Base-by-base conservation (phyloP, 2,888 invertebrate species). In the Synanthedon myopaeformis region DNA sequence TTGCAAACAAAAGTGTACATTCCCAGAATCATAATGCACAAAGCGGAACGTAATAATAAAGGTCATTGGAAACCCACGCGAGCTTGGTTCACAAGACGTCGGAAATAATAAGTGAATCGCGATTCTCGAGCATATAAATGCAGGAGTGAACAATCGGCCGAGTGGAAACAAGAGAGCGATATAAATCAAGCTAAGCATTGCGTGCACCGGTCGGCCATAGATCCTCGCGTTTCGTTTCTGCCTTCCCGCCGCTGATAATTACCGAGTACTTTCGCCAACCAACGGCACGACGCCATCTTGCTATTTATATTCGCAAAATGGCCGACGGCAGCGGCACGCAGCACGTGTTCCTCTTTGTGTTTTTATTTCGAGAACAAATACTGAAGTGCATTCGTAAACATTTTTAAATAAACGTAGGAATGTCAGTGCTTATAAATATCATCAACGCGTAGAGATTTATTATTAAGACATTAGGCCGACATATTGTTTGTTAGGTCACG, bases 271-370 rank as follows among this genome's bases (percentile, higher is more conserved):
- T 87, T 87, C 85, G 82, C 86, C 85, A 78, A 74, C 79, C 73
- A 71, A 72, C 77, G 70, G 75, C 69, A 65, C 71, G 73, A 71
- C 82, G 84, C 86, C 87, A 86, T 87, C 78, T 86, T 85, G 82
- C 82, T 80, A 82, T 84, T 84, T 82, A 83, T 80, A 81, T 75
- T 58, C 76, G 79, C 85, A 84, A 86, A 83, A 86, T 85, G 85
- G 86, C 84, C 75, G 65, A 45, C 45, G 45, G 45, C 45, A 45
- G 14, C 45, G 13, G 45, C 45, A 45, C 45, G 45, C 74, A 77
- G 71, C 78, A 80, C 79, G 78, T 81, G 82, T 76, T 80, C 71
- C 69, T 76, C 75, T 79, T 76, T 76, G 76, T 76, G 72, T 76
- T 75, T 71, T 76, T 76, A 76, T 74, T 70, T 72, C 67, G 69